These are phyloP conservation scores for Micropoecilia bifurca DNA, from an alignment of 2,797 vertebrate species.

Conservation along the genomic window DNA sequence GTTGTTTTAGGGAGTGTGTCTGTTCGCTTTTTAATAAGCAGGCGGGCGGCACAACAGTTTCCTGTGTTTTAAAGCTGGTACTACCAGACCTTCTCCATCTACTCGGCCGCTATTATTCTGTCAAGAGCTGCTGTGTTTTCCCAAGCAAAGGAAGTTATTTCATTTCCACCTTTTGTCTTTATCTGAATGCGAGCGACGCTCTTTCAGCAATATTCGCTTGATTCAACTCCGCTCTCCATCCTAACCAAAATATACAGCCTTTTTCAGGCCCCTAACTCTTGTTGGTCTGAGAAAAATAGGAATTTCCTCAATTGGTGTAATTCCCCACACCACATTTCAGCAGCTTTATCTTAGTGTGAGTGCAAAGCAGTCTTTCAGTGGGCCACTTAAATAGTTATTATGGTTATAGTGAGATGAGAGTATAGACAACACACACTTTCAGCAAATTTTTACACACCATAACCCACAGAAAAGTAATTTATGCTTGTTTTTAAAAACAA, in stretches of 20 bases:
- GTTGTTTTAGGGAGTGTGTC: conserved; percentile 74
- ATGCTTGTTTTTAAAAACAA: not conserved
- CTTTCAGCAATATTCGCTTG: conserved; percentile 98
- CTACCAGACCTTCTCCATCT: conserved; percentile 81
- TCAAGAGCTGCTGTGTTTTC: conserved; percentile 90
- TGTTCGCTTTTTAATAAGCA: conserved; percentile 83
- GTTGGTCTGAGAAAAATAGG: conserved; percentile 95
- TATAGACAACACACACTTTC: not conserved
- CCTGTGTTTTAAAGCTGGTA: conserved; percentile 85
- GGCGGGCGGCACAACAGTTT: conserved; percentile 90
- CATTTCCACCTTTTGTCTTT: conserved; percentile 99
- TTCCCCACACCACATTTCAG: conserved; percentile 88
- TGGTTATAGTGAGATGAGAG: not conserved
- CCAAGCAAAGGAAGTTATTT: conserved; percentile 97
- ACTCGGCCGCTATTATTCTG: conserved; percentile 94
- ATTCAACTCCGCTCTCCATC: conserved; percentile 91
- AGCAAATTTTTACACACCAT: not conserved
- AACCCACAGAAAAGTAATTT: not conserved
- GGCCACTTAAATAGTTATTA: not conserved
- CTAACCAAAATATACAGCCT: conserved; percentile 98
- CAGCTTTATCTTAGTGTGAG: conserved; percentile 84
- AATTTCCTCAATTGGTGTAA: conserved; percentile 99
- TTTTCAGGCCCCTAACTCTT: conserved; percentile 90
- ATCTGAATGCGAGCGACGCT: conserved; percentile 95
- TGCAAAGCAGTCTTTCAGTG: conserved; percentile 84